Evolutionary conservation across 2,888 invertebrate genomes (phyloP).

Genomic region (Himalopsyche kuldschensis): DNA sequence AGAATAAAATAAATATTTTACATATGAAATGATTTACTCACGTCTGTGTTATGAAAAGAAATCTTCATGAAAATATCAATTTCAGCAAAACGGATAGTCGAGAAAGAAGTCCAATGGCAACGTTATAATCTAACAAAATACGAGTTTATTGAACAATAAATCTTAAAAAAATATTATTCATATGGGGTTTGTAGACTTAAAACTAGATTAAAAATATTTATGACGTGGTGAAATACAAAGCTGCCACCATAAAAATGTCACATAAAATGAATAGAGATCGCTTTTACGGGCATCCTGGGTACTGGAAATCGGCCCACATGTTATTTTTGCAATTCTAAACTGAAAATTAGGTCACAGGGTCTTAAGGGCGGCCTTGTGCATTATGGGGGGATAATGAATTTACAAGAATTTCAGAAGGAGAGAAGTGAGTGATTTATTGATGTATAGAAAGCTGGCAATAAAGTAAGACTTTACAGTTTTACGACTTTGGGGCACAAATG

Average conservation of each 20-base stretch:
- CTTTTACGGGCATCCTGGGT: not conserved
- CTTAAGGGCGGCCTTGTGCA: slow-evolving; percentile 14
- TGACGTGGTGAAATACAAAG: not conserved
- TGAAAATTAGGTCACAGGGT: slow-evolving; percentile 22
- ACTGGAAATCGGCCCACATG: not conserved
- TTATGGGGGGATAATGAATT: slow-evolving; percentile 15
- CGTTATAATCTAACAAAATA: too few relatives aligned
- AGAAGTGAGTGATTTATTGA: slow-evolving; percentile 23
- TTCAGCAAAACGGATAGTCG: too few relatives aligned
- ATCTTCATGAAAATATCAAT: too few relatives aligned
- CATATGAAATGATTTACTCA: too few relatives aligned
- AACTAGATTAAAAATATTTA: not conserved
- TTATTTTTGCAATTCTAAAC: not conserved
- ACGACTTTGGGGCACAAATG: slow-evolving; percentile 14
- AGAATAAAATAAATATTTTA: too few relatives aligned
- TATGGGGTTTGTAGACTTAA: not conserved
- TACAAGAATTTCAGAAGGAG: slow-evolving; percentile 22
- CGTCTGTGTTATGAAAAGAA: too few relatives aligned
- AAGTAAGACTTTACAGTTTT: slow-evolving; percentile 20
- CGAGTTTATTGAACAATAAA: not conserved
- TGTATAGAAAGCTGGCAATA: not conserved
- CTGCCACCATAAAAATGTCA: not conserved
- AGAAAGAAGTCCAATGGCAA: too few relatives aligned
- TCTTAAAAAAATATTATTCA: not conserved
- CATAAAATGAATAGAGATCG: not conserved